Evolutionary conservation across 2,888 invertebrate species (phyloP).

Genomic region (Microctonus aethiopoides): DNA sequence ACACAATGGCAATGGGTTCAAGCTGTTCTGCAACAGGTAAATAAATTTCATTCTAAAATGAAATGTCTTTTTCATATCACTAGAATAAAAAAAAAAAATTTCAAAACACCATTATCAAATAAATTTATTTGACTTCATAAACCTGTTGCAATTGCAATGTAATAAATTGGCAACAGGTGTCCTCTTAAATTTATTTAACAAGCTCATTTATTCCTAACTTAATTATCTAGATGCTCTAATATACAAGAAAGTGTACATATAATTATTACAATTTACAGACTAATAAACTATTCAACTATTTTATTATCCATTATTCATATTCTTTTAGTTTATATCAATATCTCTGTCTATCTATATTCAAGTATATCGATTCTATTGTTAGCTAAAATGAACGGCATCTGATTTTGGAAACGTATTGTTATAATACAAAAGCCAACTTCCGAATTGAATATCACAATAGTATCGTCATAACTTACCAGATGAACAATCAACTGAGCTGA

Average conservation of each 20-base stretch:
- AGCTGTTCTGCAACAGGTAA: conserved; percentile 63
- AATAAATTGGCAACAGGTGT: background rate
- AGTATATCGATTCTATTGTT: background rate
- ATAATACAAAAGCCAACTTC: background rate
- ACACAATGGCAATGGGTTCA: conserved; percentile 29
- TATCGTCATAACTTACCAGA: no score
- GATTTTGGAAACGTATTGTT: background rate
- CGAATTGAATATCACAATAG: background rate
- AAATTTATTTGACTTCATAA: background rate
- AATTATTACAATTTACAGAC: no score
- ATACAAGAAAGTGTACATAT: no score
- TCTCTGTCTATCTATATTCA: no score
- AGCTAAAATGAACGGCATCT: background rate
- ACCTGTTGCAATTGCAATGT: background rate
- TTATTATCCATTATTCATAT: no score
- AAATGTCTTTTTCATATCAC: background rate
- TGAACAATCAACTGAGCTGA: background rate
- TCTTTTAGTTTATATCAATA: no score
- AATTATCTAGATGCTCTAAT: background rate
- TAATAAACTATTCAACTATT: no score
- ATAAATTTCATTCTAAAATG: background rate
- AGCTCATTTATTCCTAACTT: background rate
- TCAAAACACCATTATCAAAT: background rate
- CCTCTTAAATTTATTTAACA: no score
- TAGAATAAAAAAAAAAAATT: no score